Conservation (phyloP, 2,888 invertebrate genomes). For the Tinea trinotella region DNA sequence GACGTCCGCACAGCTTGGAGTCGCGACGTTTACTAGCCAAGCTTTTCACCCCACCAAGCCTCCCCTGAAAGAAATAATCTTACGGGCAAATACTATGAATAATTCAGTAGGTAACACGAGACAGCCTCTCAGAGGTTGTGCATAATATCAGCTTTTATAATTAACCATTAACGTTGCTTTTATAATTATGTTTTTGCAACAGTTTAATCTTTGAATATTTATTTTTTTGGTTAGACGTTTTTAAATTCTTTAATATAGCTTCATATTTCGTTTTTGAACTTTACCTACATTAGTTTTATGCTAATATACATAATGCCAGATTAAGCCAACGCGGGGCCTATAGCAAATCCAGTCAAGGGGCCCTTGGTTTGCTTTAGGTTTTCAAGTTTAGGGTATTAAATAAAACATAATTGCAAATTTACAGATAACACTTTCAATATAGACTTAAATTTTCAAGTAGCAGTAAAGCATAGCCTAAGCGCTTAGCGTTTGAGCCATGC, state of each 20-base stretch:
- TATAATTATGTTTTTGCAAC: not conserved
- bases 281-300: too few species aligned
- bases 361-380: too few species aligned
- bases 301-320: too few species aligned
- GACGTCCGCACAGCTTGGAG: not conserved
- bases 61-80: not conserved
- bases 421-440: too few species aligned
- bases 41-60: not conserved
- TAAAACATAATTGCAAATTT: too few species aligned
- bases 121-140: conserved; percentile 10
- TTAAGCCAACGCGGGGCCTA: too few species aligned
- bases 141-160: not conserved
- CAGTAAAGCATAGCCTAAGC: too few species aligned
- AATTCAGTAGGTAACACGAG: conserved; percentile 8
- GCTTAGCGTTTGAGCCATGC: too few species aligned
- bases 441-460: too few species aligned
- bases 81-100: conserved; percentile 1
- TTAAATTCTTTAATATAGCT: not conserved
- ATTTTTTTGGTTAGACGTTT: not conserved
- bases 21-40: conserved; percentile 1
- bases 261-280: too few species aligned
- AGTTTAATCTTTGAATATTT: not conserved
- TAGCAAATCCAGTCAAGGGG: too few species aligned
- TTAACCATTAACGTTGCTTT: not conserved
- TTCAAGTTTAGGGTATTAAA: too few species aligned